Evolutionary conservation across 2,113 vertebrate genomes (phyloP), one percentile per base, ranked within the genome.

Genomic region (Macquaria ambigua): DNA sequence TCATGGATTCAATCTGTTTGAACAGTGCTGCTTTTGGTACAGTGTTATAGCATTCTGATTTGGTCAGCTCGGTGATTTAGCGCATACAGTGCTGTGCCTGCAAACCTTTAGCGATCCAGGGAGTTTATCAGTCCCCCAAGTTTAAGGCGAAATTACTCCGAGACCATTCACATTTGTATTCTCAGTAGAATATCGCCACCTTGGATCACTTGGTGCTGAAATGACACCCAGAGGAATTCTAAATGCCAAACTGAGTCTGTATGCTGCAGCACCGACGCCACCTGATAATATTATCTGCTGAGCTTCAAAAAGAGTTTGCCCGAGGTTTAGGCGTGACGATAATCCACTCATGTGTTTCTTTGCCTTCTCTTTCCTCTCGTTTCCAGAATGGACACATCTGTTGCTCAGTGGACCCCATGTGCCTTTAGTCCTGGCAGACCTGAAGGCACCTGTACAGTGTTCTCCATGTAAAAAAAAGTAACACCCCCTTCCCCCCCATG

Each of bases 381-480:
- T 80, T 92, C 3, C 92, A 99, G 98, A 99, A 99, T 23, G 98
- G 98, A 95, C 98, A 99, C 87, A 94, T 97, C 95, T 99, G 98
- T 96, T 99, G 98, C 95, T 99, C 97, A 96, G 98, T 99, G 96
- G 98, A 99, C 91, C 98, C 98, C 95, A 97, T 98, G 97, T 99
- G 98, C 97, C 98, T 99, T 97, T 98, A 99, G 97, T 97, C 96
- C 84, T 92, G 96, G 95, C 96, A 88, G 90, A 88, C 31, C 91
- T 84, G 90, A 95, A 94, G 94, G 93, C 88, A 85, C 87, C 88
- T 95, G 95, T 96, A 95, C 93, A 95, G 93, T 86, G 79, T 93
- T 94, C 89, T 93, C 90, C 91, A 92, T 95, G 93, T 91, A 90
- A 81, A 93, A 88, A 76, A 87, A 77, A 78, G 79, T 63, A 83